Conservation (phyloP, 2,888 invertebrate genomes). For the Drosophila robusta region DNA sequence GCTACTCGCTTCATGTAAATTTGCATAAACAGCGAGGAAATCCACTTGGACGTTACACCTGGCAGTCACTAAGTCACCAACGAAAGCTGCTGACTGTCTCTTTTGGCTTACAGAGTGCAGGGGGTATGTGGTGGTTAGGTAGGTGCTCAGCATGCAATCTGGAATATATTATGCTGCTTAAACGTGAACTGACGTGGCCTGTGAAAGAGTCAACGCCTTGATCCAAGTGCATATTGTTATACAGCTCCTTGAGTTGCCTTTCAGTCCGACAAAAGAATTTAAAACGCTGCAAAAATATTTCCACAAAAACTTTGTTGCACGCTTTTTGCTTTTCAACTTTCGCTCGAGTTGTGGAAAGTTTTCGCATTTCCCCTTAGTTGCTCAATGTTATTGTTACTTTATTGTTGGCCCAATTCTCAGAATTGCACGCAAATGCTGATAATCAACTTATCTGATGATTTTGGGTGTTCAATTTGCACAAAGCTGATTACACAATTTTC, state of each 20-base stretch:
- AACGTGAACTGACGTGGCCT: slow-evolving; percentile 12
- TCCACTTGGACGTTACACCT: slow-evolving; percentile 46
- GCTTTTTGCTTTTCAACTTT: neutral
- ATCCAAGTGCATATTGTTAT: slow-evolving; percentile 17
- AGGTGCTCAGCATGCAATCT: slow-evolving; percentile 40
- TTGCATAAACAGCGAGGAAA: slow-evolving; percentile 62
- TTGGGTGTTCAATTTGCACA: slow-evolving; percentile 40
- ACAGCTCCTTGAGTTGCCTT: neutral
- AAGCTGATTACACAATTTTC: slow-evolving; percentile 53
- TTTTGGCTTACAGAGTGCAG: slow-evolving; percentile 27
- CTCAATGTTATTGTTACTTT: slow-evolving; percentile 4
- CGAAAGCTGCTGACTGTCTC: slow-evolving; percentile 36
- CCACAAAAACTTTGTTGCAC: slow-evolving; percentile 30
- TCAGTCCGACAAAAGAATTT: slow-evolving; percentile 11
- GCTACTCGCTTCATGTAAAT: slow-evolving; percentile 29
- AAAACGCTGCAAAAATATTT: slow-evolving; percentile 29
- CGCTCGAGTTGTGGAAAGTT: neutral
- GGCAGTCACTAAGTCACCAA: slow-evolving; percentile 24
- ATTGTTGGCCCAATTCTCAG: slow-evolving; percentile 18
- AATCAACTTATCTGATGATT: slow-evolving; percentile 46
- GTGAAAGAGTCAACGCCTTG: slow-evolving; percentile 23
- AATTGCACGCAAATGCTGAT: slow-evolving; percentile 13
- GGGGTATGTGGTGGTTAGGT: neutral
- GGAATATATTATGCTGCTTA: slow-evolving; percentile 44
- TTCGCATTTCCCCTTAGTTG: neutral